Evolutionary conservation across 2,113 vertebrate genomes (phyloP).

Genomic region (Hemiprocne comata): DNA sequence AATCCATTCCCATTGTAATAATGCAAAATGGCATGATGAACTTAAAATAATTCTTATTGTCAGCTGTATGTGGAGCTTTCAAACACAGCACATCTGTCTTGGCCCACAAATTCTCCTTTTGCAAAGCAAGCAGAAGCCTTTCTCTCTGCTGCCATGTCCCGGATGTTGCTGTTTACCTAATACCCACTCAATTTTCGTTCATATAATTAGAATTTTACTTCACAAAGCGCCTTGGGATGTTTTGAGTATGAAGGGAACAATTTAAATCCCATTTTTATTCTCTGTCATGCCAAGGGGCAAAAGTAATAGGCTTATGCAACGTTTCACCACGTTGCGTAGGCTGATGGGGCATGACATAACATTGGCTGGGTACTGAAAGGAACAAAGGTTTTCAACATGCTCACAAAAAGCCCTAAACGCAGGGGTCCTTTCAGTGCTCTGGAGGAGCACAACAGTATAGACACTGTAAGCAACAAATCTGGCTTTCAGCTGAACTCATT

Average conservation of each 20-base stretch:
- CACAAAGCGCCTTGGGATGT: background rate
- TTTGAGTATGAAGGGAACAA: background rate
- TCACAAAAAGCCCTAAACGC: background rate
- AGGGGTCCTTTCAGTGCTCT: background rate
- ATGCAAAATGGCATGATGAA: background rate
- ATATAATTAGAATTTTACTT: background rate
- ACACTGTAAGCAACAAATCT: background rate
- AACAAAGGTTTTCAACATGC: background rate
- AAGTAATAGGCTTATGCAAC: constrained; percentile 41
- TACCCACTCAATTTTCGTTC: background rate
- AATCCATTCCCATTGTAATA: background rate
- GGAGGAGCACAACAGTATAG: background rate
- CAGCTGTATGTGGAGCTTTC: background rate
- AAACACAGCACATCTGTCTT: background rate
- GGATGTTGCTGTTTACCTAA: constrained; percentile 6
- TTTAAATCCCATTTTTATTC: constrained; percentile 42
- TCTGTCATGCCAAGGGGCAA: background rate
- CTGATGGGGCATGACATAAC: constrained; percentile 26
- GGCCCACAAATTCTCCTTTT: background rate
- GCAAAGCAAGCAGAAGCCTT: background rate
- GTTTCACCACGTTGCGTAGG: background rate
- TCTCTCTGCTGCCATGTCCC: background rate
- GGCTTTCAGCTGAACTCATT: background rate
- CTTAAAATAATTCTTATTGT: background rate
- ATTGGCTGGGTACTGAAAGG: background rate